Conservation (phyloP, 23 tunicate genomes). For the Corella eumyota region DNA sequence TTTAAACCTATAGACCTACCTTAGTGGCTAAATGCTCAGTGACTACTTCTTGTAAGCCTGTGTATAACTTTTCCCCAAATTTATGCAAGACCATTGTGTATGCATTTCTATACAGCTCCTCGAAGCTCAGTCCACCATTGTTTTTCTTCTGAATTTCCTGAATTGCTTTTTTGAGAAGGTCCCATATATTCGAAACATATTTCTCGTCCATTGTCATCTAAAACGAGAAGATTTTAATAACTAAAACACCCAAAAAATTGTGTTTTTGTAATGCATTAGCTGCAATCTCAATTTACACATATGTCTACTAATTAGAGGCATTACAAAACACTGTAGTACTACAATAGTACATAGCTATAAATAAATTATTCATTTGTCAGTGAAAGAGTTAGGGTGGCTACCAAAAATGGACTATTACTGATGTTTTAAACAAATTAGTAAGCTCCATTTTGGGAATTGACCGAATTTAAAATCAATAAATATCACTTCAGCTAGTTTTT, state of each 20-base stretch:
- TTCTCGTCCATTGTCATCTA: slow-evolving; percentile 93
- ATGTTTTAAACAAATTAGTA: too few species aligned
- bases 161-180: slow-evolving; percentile 82
- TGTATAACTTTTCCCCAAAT: slow-evolving; percentile 91
- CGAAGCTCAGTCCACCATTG: slow-evolving; percentile 93
- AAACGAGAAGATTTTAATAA: background rate
- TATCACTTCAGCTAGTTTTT: too few species aligned
- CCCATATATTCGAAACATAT: slow-evolving; percentile 97
- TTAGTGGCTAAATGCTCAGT: too few species aligned
- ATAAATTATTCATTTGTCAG: too few species aligned
- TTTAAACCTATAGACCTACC: too few species aligned
- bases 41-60: slow-evolving; percentile 84
- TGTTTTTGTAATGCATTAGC: too few species aligned
- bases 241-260: background rate
- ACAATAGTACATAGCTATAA: background rate
- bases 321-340: background rate
- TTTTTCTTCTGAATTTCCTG: slow-evolving; percentile 99
- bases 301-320: too few species aligned
- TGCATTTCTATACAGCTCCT: slow-evolving; percentile 93
- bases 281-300: too few species aligned
- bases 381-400: too few species aligned
- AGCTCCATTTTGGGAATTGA: too few species aligned
- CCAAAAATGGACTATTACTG: too few species aligned
- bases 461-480: too few species aligned
- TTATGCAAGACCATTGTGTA: slow-evolving; percentile 99